Base-by-base conservation (phyloP, 2,888 invertebrate species). In the Thera obeliscata region DNA sequence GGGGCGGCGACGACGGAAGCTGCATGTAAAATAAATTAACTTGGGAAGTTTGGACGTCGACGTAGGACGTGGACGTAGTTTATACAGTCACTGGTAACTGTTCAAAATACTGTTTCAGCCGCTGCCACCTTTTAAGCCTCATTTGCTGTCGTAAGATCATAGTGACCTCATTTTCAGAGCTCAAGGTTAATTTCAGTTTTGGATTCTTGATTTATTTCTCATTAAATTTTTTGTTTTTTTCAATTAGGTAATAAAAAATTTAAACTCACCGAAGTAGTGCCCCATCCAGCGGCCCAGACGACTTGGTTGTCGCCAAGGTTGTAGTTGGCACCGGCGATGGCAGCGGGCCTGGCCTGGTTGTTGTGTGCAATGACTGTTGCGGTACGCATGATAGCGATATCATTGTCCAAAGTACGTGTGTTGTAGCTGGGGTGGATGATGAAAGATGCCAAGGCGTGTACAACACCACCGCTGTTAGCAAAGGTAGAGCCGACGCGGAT, bases 281-380 rank as follows among this genome's bases (percentile, higher is more conserved):
- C 89, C 88, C 89, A 89, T 68, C 89, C 89, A 35, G 85, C 76
- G 38, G 87, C 86, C 83, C 81, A 85, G 0, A 88, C 86, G 2
- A 66, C 70, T 66, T 81, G 74, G 68, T 87, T 82, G 61, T 87
- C 87, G 9, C 36, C 72, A 0, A 87, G 68, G 43, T 73, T 71
- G 71, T 87, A 88, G 70, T 79, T 85, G 35, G 79, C 2, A 0
- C 84, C 80, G 12, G 79, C 69, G 41, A 78, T 75, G 7, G 63
- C 59, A 62, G 63, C 79, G 0, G 76, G 56, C 7, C 71, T 70
- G 0, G 41, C 49, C 2, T 66, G 65, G 59, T 65, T 74, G 38
- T 66, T 55, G 11, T 71, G 77, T 4, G n/a, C 7, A 3, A 79
- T 77, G 4, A 33, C 57, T 3, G 72, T 55, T 2, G 77, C 49